These are phyloP conservation scores for Cerceris rybyensis DNA, from an alignment of 2,888 invertebrate species.

Conservation along the genomic window DNA sequence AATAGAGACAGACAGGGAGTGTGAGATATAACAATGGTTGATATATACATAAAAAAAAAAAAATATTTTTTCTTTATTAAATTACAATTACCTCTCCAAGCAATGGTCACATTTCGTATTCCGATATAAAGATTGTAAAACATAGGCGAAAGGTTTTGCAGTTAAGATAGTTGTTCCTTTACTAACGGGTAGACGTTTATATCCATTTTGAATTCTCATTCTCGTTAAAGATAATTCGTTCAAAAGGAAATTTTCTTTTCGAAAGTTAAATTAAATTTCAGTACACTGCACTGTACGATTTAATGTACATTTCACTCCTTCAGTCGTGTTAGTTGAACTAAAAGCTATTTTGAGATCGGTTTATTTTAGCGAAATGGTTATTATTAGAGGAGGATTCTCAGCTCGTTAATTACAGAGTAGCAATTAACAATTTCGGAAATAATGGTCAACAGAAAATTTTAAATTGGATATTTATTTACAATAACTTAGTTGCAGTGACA, in stretches of 20 bases:
- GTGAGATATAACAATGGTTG: not conserved
- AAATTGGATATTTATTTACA: slow-evolving; percentile 66
- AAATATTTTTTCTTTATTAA: slow-evolving; percentile 9
- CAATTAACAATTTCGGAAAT: slow-evolving; percentile 20
- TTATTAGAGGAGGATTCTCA: slow-evolving; percentile 49
- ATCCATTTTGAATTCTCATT: slow-evolving; percentile 53
- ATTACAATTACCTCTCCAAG: slow-evolving; percentile 56
- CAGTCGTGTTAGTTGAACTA: slow-evolving; percentile 27
- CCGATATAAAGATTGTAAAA: slow-evolving; percentile 51
- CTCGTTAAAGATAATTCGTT: not conserved
- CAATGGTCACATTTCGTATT: slow-evolving; percentile 61
- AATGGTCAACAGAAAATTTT: slow-evolving; percentile 32
- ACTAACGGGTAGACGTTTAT: slow-evolving; percentile 31
- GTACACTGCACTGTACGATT: not conserved
- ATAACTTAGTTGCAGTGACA: slow-evolving; percentile 59
- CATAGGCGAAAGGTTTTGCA: slow-evolving; percentile 57
- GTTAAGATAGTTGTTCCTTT: slow-evolving; percentile 57
- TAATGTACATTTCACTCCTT: slow-evolving; percentile 9
- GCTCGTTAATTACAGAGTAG: slow-evolving; percentile 39
- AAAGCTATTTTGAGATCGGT: slow-evolving; percentile 59
- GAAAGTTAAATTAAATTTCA: not conserved
- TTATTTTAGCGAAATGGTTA: slow-evolving; percentile 54
- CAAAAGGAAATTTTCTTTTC: not conserved
- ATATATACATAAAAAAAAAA: not conserved
- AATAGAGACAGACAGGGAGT: not conserved